Base-by-base conservation (phyloP, 2,888 invertebrate species). In the Brachypalpus laphriformis region DNA sequence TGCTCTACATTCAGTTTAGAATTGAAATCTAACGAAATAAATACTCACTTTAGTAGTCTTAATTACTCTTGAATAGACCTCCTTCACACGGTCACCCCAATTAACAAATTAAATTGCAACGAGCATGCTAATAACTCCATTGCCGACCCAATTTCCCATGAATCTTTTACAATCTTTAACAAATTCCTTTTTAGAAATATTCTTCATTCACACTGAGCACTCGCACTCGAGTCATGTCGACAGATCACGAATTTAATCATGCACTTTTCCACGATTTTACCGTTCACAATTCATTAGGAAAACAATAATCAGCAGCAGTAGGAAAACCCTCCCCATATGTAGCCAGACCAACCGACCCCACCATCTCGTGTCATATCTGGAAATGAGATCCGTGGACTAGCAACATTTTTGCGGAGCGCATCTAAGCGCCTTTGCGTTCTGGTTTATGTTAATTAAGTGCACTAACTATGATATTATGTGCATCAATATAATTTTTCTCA, bases 251-350 rank as follows among this genome's bases (percentile, higher is more conserved):
- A 85, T 81, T 85, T 59, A 74, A 85, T 85, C 75, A 80, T 78
- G 85, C 80, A 75, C 74, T 85, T 85, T 85, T 85, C 85, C 80
- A 85, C 80, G 85, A 85, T 83, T 83, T 83, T 83, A 83, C 83
- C 83, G 83, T 78, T 83, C 83, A 63, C 74, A 83, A 72, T 85
- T 81, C 75, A 81, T 85, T 71, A 75, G 75, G 75, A 76, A 81
- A 75, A 81, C 65, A 75, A 81, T 85, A 75, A 81, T 81, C 74
- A 65, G 45, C 11, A 14, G n/a, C n/a, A n/a, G n/a, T n/a, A n/a
- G n/a, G n/a, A n/a, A 61, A 9, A 25, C 37, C 34, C 61, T 9
- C 61, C 11, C 11, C 34, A 0, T 40, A 16, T 7, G n/a, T n/a
- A n/a, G n/a, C n/a, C n/a, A n/a, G n/a, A n/a, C 25, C 25, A 25